These are phyloP conservation scores for Phoebastria nigripes DNA, from an alignment of 2,797 vertebrate genomes.

Conservation along the genomic window DNA sequence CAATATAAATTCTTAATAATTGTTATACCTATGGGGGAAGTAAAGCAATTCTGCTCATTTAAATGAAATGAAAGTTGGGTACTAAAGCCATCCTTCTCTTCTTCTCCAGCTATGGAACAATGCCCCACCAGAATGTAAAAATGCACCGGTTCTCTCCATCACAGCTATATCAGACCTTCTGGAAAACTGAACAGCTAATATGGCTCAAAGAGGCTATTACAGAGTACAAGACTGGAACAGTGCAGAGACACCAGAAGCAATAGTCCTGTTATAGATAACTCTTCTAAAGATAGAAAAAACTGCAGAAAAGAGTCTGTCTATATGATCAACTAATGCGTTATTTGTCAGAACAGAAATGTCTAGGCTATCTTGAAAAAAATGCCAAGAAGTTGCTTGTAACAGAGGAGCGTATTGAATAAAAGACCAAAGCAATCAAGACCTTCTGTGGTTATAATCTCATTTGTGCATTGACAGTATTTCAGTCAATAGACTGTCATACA, in stretches of 20 bases:
- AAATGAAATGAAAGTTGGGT: neutral
- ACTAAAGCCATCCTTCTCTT: neutral
- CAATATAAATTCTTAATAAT: slow-evolving; percentile 61
- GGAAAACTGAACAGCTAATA: neutral
- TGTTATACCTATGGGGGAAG: slow-evolving; percentile 43
- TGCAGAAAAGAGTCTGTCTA: neutral
- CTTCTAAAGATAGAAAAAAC: neutral
- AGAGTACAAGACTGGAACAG: neutral
- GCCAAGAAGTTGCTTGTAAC: neutral
- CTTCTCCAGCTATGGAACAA: neutral
- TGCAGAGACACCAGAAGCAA: neutral
- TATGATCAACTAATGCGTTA: neutral
- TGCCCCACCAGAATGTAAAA: neutral
- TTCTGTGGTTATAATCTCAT: slow-evolving; percentile 53
- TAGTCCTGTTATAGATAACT: neutral
- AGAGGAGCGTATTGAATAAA: slow-evolving; percentile 40
- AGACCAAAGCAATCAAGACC: slow-evolving; percentile 41
- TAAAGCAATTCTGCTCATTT: slow-evolving; percentile 30
- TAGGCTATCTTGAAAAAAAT: neutral
- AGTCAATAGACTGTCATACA: slow-evolving; percentile 48
- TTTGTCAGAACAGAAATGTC: slow-evolving; percentile 1
- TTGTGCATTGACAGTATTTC: slow-evolving; percentile 45
- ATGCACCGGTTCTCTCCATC: neutral
- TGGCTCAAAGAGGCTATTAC: neutral
- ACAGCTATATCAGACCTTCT: neutral